Percentiles rank a stretch among this genome's conserved stretches.
These are phyloP conservation scores for Aythya fuligula DNA, from an alignment of 2,797 vertebrate species.

Conservation along the genomic window DNA sequence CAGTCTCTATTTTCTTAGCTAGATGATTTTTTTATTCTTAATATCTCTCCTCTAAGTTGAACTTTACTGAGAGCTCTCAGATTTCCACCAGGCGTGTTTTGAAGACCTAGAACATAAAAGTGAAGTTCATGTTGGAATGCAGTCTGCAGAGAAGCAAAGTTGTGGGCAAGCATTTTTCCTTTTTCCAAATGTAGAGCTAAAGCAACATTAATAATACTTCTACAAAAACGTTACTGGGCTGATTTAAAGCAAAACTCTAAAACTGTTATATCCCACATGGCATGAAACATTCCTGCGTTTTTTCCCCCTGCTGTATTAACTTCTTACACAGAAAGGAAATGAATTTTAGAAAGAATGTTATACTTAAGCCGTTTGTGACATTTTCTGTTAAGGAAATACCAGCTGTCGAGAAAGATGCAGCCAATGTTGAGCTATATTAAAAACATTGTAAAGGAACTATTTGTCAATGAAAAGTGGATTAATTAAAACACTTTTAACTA, in stretches of 20 bases:
- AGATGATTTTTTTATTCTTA: background rate
- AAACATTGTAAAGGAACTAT: constrained; percentile 58
- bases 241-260: constrained; percentile 53
- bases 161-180: background rate
- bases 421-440: constrained; percentile 53
- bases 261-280: constrained; percentile 36
- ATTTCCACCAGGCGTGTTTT: background rate
- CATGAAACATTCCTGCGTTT: constrained; percentile 6
- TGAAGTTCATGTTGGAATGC: background rate
- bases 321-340: constrained; percentile 68
- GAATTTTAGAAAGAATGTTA: constrained; percentile 70
- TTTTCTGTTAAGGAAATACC: constrained; percentile 65
- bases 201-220: background rate
- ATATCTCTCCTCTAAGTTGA: background rate
- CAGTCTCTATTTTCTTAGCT: background rate
- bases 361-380: constrained; percentile 58
- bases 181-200: constrained; percentile 12
- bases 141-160: background rate
- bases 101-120: background rate
- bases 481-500: constrained; percentile 43
- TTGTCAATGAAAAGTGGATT: constrained; percentile 26
- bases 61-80: background rate
- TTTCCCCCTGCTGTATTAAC: constrained; percentile 14
- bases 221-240: constrained; percentile 21
- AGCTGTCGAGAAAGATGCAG: constrained; percentile 66